Percentiles rank a stretch among this genome's conserved stretches.
These are phyloP conservation scores for Okamejei kenojei DNA, from an alignment of 2,797 vertebrate genomes.

Conservation along the genomic window DNA sequence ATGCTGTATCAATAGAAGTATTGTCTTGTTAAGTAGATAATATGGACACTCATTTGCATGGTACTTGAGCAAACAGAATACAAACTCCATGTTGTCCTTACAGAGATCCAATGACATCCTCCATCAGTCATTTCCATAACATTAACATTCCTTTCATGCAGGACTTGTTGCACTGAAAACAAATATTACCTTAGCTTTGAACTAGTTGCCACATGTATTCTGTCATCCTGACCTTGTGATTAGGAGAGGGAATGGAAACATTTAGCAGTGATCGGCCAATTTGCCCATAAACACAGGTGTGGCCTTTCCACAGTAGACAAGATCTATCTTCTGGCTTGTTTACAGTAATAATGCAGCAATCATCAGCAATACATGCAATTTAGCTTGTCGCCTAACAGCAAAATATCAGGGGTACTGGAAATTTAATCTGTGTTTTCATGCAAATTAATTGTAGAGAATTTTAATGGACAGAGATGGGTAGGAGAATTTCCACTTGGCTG, in stretches of 20 bases:
- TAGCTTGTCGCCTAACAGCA: background rate
- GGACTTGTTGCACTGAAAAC: background rate
- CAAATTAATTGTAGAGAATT: background rate
- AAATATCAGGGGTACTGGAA: background rate
- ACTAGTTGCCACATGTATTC: background rate
- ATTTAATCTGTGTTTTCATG: background rate
- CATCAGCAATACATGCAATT: background rate
- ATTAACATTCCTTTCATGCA: background rate
- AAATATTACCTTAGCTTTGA: background rate
- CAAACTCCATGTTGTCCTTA: background rate
- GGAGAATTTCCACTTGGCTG: no score
- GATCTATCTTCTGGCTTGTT: background rate
- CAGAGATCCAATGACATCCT: background rate
- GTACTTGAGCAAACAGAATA: no score
- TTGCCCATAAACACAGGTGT: background rate
- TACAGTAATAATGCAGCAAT: background rate
- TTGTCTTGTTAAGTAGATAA: background rate
- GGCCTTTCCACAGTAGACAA: background rate
- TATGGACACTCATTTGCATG: background rate
- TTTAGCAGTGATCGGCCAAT: background rate
- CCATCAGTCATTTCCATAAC: slow-evolving; percentile 8
- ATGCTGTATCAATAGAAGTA: background rate
- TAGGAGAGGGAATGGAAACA: background rate
- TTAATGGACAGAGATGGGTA: background rate
- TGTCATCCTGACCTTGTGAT: background rate